Percentiles rank a stretch among this genome's conserved stretches.
These are phyloP conservation scores for Homarus gammarus DNA, from an alignment of 2,888 invertebrate species.

Conservation along the genomic window DNA sequence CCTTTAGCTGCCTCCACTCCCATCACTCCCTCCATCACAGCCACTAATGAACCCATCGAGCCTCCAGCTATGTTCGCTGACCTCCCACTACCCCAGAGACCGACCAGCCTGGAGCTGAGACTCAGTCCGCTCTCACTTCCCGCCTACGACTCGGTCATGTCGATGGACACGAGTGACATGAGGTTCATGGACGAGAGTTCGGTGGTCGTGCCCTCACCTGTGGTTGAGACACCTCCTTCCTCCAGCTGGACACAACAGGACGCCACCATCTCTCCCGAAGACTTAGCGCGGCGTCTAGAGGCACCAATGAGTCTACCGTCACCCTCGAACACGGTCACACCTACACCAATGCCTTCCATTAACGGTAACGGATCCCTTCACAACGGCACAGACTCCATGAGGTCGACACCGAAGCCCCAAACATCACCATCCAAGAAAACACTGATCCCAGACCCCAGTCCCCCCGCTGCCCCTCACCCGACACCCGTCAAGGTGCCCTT, in stretches of 20 bases:
- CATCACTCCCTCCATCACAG: conserved; percentile 22
- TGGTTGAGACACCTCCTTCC: conserved; percentile 87
- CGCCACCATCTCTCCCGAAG: conserved; percentile 78
- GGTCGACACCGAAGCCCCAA: conserved; percentile 79
- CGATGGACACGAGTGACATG: conserved; percentile 90
- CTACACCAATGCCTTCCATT: conserved; percentile 79
- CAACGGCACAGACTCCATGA: conserved; percentile 87
- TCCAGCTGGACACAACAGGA: conserved; percentile 83
- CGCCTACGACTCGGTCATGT: conserved; percentile 84
- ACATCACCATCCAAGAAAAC: conserved; percentile 14
- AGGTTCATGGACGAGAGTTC: conserved; percentile 95
- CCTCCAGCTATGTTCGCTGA: conserved; percentile 75
- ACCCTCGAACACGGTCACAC: conserved; percentile 79
- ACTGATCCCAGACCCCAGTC: conserved; percentile 12
- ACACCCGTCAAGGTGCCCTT: conserved; percentile 21
- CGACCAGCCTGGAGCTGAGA: conserved; percentile 80
- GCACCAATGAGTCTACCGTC: conserved; percentile 70
- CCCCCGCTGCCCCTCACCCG: conserved; percentile 39
- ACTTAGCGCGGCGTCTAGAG: conserved; percentile 69
- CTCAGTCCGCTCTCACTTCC: conserved; percentile 84
- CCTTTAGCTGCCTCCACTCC: conserved; percentile 70
- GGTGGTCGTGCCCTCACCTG: conserved; percentile 88
- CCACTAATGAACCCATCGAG: conserved; percentile 52
- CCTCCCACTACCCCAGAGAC: conserved; percentile 77
- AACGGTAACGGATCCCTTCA: conserved; percentile 79